These are phyloP conservation scores for Megaceryle alcyon DNA, from an alignment of 2,797 vertebrate genomes.

Conservation along the genomic window DNA sequence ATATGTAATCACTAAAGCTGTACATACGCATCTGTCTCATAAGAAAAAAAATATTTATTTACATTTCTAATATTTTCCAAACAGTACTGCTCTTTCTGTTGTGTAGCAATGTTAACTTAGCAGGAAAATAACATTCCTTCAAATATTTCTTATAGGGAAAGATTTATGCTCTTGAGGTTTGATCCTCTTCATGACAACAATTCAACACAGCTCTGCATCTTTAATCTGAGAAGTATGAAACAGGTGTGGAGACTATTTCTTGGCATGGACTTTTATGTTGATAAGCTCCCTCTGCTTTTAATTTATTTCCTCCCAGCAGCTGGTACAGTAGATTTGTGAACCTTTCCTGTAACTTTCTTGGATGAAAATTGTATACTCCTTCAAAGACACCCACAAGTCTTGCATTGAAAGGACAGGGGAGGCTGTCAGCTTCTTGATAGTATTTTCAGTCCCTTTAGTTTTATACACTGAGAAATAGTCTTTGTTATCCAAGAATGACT, in stretches of 20 bases:
- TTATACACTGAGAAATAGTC: not conserved
- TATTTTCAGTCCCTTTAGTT: constrained; percentile 29
- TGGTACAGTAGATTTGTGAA: not conserved
- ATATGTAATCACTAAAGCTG: not conserved
- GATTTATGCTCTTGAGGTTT: not conserved
- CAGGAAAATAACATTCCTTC: not conserved
- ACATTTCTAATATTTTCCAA: not conserved
- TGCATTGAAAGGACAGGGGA: not conserved
- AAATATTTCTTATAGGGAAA: not conserved
- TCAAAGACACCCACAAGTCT: constrained; percentile 15
- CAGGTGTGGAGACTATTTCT: not conserved
- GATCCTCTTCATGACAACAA: not conserved
- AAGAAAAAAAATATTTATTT: not conserved
- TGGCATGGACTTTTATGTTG: not conserved
- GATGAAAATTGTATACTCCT: constrained; percentile 10
- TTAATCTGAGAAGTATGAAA: not conserved
- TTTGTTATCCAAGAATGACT: not conserved
- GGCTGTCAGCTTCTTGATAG: not conserved
- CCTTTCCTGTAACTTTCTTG: not conserved
- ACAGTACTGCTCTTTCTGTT: not conserved
- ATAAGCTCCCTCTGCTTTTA: not conserved
- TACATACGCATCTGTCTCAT: rapidly evolving
- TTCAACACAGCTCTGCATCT: not conserved
- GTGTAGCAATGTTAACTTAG: not conserved
- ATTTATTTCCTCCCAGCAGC: constrained; percentile 8